Evolutionary conservation across 2,113 vertebrate species (phyloP).

Genomic region (Alces alces): DNA sequence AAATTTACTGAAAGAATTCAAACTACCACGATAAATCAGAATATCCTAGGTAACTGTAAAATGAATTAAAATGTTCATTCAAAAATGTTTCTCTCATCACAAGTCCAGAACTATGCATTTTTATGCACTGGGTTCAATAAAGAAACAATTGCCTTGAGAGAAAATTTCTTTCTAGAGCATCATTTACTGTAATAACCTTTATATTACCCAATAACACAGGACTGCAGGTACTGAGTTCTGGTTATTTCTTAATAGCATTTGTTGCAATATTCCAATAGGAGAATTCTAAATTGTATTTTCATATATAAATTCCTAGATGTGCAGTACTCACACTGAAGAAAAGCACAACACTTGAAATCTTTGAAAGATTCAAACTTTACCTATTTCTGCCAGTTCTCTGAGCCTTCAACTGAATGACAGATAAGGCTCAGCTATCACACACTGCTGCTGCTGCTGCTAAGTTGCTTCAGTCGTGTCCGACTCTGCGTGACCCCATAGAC

Average conservation of each 20-base stretch:
- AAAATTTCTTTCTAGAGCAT: constrained; percentile 20
- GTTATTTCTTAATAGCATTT: not conserved
- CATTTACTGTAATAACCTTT: not conserved
- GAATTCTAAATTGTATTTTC: not conserved
- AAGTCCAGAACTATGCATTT: not conserved
- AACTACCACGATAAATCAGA: not conserved
- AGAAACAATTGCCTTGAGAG: not conserved
- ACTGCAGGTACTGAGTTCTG: not conserved
- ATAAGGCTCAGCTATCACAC: not conserved
- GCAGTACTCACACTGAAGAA: not conserved
- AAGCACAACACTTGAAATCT: not conserved
- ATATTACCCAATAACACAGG: not conserved
- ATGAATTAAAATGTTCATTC: not conserved
- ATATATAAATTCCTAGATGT: not conserved
- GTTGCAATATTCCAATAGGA: not conserved
- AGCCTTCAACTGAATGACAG: not conserved
- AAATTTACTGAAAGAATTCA: not conserved
- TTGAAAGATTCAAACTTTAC: not conserved
- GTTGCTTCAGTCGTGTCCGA: no score
- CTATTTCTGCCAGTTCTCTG: not conserved
- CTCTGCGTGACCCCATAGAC: no score
- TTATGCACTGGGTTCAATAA: not conserved
- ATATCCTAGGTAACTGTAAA: not conserved
- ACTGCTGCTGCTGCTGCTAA: no score
- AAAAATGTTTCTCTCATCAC: not conserved